Evolutionary conservation across 2,888 invertebrate genomes (phyloP), one percentile per base, ranked within the genome.

Genomic region (Tetramorium bicarinatum): DNA sequence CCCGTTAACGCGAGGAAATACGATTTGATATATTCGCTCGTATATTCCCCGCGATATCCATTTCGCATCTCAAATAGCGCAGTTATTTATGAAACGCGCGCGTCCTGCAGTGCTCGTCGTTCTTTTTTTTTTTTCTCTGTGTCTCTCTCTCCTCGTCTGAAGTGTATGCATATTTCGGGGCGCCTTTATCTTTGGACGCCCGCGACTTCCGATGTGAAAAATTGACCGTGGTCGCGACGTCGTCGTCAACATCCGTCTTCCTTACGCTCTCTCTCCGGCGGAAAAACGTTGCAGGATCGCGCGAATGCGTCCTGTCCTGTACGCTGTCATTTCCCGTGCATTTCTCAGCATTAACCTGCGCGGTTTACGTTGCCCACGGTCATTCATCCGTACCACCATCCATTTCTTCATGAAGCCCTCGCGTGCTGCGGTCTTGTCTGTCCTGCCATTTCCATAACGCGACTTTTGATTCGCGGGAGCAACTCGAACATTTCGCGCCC

Each of bases 181-280:
- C 74, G 82, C 75, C 56, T 75, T 84, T 54, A 66, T 77, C 71
- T 52, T 85, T 41, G 52, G 38, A 62, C 47, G 59, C 29, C 52
- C 62, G 79, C 79, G 61, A 62, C 75, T 75, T 52, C 29, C 76
- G 59, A 80, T 80, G 72, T 72, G 79, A 80, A 80, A 80, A 80
- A 80, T 80, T 71, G 79, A 71, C 56, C 79, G 34, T 21, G 25
- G 54, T 29, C 79, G 69, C 56, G 71, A 67, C 77, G 34, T 71
- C 79, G 79, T 71, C 79, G 34, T 59, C 72, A 59, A 80, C 79
- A 80, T 80, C 59, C 72, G 72, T 80, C 72, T 80, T 71, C 59
- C 56, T 77, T 67, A 47, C 72, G 79, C 47, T 3, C 2, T 67
- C 49, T 80, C 47, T n/a, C 29, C 29, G 11, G 59, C 44, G 69